Evolutionary conservation across 2,797 vertebrate species (phyloP).

Genomic region (Halcyon smyrnensis): DNA sequence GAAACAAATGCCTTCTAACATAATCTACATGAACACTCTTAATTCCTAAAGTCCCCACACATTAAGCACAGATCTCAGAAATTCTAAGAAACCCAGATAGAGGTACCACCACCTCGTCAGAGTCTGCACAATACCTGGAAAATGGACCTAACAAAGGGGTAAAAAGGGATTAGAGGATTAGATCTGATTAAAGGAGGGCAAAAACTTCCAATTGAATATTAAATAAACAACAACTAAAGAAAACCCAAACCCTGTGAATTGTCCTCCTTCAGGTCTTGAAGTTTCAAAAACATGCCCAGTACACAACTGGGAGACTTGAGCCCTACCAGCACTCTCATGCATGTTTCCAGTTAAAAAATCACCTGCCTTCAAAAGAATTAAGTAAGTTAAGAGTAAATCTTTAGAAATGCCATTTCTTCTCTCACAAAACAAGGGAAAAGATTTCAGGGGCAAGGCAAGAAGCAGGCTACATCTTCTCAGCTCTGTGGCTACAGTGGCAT

Average conservation of each 20-base stretch:
- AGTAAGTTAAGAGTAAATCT: background rate
- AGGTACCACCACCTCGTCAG: background rate
- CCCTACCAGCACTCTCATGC: background rate
- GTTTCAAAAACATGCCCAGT: background rate
- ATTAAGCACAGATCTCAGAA: background rate
- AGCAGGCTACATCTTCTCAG: background rate
- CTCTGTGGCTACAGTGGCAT: background rate
- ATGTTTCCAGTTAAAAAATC: background rate
- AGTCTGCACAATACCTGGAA: background rate
- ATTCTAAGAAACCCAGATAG: background rate
- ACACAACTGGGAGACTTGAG: background rate
- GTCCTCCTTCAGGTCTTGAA: background rate
- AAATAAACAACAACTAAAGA: background rate
- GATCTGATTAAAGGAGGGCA: background rate
- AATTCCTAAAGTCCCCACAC: background rate
- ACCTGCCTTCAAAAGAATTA: slow-evolving; percentile 4
- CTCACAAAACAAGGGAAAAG: background rate
- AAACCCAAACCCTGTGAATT: background rate
- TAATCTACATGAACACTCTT: background rate
- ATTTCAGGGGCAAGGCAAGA: background rate
- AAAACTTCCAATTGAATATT: background rate
- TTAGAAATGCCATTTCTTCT: background rate
- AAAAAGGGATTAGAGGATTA: background rate
- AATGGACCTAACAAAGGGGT: background rate
- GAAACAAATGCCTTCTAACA: background rate